Percentiles rank a stretch among this genome's conserved stretches.
phyloP scores from a whole-genome alignment of 2,888 invertebrate species.

The Acleris holmiana region DNA sequence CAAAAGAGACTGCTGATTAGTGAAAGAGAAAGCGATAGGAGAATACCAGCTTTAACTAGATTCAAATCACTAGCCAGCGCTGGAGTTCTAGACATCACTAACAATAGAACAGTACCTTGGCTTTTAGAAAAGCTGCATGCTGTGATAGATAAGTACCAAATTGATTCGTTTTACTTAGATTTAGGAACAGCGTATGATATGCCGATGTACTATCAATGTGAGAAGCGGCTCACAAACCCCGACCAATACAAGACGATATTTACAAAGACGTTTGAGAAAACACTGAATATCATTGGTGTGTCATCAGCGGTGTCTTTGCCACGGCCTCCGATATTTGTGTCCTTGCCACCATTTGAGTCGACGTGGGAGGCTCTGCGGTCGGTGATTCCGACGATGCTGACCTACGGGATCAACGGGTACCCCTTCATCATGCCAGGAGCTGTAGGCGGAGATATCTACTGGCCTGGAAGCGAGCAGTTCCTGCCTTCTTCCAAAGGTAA shows the following conservation, averaged over 20 bases:
- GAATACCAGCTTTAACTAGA: constrained; percentile 92
- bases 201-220: constrained; percentile 93
- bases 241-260: constrained; percentile 92
- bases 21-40: constrained; percentile 90
- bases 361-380: constrained; percentile 93
- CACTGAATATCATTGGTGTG: constrained; percentile 90
- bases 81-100: constrained; percentile 94
- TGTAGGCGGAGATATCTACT: constrained; percentile 94
- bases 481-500: constrained; percentile 76
- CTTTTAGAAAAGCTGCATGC: constrained; percentile 88
- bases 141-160: constrained; percentile 88
- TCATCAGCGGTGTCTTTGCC: constrained; percentile 93
- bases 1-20: constrained; percentile 89
- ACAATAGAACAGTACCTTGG: constrained; percentile 92
- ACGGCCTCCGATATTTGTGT: constrained; percentile 92
- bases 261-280: constrained; percentile 85
- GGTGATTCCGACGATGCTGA: constrained; percentile 94
- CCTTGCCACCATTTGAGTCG: constrained; percentile 93
- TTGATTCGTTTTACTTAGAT: constrained; percentile 94
- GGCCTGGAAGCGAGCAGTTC: constrained; percentile 84
- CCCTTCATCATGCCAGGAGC: constrained; percentile 97
- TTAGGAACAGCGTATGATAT: constrained; percentile 92
- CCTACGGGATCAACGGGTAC: constrained; percentile 95
- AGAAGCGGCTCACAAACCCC: constrained; percentile 89
- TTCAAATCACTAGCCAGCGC: constrained; percentile 93